These are phyloP conservation scores for Synergus itoensis DNA, from an alignment of 2,888 invertebrate species.

Conservation along the genomic window DNA sequence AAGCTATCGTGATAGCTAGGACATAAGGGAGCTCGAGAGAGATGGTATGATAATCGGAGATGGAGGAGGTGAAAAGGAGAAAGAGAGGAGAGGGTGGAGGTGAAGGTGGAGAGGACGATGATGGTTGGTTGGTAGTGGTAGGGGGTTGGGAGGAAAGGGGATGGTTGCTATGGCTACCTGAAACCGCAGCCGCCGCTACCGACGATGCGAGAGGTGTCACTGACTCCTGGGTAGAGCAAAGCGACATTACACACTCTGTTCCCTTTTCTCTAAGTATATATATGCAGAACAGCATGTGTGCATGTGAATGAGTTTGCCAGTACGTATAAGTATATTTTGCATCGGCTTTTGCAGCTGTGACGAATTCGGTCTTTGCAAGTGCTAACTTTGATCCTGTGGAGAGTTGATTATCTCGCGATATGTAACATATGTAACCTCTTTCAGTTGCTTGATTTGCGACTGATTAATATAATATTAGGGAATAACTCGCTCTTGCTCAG, in stretches of 20 bases:
- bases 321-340: conserved; percentile 45
- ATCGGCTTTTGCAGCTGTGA: conserved; percentile 59
- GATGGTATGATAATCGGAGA: conserved; percentile 64
- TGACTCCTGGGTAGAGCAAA: conserved; percentile 74
- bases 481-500: not conserved
- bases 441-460: not conserved
- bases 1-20: conserved; percentile 4
- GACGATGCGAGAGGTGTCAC: conserved; percentile 77
- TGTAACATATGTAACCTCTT: not conserved
- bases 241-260: conserved; percentile 48
- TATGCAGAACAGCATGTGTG: conserved; percentile 37
- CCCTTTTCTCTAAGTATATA: conserved; percentile 35
- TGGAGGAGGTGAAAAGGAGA: conserved; percentile 60
- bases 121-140: conserved; percentile 52
- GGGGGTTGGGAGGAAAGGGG: conserved; percentile 53
- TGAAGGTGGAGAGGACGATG: conserved; percentile 58
- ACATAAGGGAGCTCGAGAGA: conserved; percentile 12
- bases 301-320: conserved; percentile 27
- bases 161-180: conserved; percentile 76
- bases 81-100: conserved; percentile 51
- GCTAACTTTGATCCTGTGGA: conserved; percentile 47
- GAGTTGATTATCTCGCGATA: conserved; percentile 38
- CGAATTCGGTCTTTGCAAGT: conserved; percentile 59
- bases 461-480: not conserved
- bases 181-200: conserved; percentile 74